A percentile compares a stretch with the other conserved stretches of the same genome.
Conservation (phyloP, 2,888 invertebrate species). For the Philonicus albiceps region DNA sequence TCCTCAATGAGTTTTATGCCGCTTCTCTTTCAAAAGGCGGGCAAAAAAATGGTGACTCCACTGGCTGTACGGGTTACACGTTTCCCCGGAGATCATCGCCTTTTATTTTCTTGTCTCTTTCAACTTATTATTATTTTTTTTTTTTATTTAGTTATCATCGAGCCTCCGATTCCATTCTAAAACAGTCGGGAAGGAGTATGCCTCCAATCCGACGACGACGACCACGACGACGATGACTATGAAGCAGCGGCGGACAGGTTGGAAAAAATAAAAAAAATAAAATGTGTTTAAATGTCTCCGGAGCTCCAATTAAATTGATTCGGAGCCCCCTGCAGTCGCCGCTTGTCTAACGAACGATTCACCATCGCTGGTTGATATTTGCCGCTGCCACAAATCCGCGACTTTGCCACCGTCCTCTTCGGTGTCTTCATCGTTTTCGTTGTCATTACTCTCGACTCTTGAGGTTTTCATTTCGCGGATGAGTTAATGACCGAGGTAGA, state of each 20-base stretch:
- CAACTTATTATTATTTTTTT: not conserved
- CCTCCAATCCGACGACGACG: not conserved
- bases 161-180: not conserved
- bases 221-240: too few relatives aligned
- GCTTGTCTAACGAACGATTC: not conserved
- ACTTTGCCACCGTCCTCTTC: not conserved
- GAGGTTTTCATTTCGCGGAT: slow-evolving; percentile 16
- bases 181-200: not conserved
- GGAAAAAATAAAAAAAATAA: not conserved
- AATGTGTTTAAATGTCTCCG: not conserved
- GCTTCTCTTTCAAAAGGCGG: not conserved
- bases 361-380: not conserved
- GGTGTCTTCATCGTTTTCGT: not conserved
- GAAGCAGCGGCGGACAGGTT: not conserved
- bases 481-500: slow-evolving; percentile 11
- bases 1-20: not conserved
- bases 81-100: not conserved
- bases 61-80: not conserved
- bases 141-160: not conserved
- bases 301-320: not conserved
- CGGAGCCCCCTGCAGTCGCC: not conserved
- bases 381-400: not conserved
- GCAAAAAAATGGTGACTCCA: not conserved
- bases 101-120: not conserved
- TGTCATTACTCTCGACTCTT: not conserved